Conservation (phyloP, 1,140 invertebrate genomes). For the Pachypsylla venusta region DNA sequence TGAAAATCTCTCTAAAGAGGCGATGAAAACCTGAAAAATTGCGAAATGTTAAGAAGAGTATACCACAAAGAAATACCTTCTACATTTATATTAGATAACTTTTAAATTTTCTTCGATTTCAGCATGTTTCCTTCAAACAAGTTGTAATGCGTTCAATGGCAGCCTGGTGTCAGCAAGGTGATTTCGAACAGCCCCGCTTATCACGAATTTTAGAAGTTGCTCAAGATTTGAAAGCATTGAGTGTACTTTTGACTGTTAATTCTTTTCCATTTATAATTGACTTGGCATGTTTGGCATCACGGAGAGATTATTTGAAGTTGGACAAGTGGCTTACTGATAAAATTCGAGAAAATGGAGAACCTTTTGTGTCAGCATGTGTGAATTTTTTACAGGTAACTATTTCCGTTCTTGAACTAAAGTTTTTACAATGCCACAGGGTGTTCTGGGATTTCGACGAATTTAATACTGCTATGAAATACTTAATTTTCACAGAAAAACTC, state of each 20-base stretch:
- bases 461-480: too few species aligned
- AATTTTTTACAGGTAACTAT: slow-evolving; percentile 52
- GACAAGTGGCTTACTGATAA: slow-evolving; percentile 98
- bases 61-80: too few species aligned
- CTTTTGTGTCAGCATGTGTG: slow-evolving; percentile 66
- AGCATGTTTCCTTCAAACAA: slow-evolving; percentile 47
- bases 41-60: too few species aligned
- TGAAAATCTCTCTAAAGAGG: too few species aligned
- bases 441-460: too few species aligned
- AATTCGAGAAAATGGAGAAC: slow-evolving; percentile 84
- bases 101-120: slow-evolving; percentile 12
- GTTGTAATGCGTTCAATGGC: slow-evolving; percentile 94
- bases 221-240: slow-evolving; percentile 91
- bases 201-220: slow-evolving; percentile 92
- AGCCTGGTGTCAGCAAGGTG: slow-evolving; percentile 85
- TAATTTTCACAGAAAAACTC: too few species aligned
- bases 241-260: slow-evolving; percentile 79
- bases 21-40: too few species aligned
- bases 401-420: too few species aligned
- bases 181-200: slow-evolving; percentile 81
- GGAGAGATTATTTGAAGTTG: slow-evolving; percentile 91
- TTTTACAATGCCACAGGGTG: too few species aligned
- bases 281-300: slow-evolving; percentile 86
- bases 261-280: slow-evolving; percentile 95
- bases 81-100: too few species aligned